Conservation (phyloP, 1,140 invertebrate genomes). For the Magallana angulata region DNA sequence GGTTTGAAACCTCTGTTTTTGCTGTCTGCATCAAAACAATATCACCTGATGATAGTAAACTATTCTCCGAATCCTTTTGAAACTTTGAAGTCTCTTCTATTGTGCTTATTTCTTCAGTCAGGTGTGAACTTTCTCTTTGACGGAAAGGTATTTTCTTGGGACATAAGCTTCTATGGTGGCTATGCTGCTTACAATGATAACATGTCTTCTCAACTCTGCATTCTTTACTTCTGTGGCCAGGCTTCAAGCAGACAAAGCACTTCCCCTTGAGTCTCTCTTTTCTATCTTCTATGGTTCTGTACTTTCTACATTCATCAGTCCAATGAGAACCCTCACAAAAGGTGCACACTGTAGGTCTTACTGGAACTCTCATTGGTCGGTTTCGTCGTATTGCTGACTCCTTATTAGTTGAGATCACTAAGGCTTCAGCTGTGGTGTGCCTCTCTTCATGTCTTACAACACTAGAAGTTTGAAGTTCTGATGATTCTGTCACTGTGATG, state of each 20-base stretch:
- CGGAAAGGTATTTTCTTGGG: not conserved
- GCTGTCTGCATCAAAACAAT: no score
- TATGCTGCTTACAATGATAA: constrained; percentile 31
- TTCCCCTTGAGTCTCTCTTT: no score
- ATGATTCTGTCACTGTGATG: not conserved
- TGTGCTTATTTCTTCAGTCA: constrained; percentile 19
- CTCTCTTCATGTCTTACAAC: not conserved
- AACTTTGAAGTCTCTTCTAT: constrained; percentile 1
- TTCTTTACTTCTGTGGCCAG: not conserved
- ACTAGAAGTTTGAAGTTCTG: not conserved
- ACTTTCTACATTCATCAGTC: no score
- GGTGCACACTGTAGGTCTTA: no score
- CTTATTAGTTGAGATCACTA: no score
- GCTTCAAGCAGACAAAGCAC: no score
- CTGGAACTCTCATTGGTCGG: no score
- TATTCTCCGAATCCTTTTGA: no score
- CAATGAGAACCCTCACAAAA: no score
- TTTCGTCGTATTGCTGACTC: no score
- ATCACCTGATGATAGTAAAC: no score
- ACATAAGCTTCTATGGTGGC: constrained; percentile 38
- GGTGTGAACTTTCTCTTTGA: constrained; percentile 15
- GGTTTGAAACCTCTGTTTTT: no score
- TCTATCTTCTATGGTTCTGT: not conserved
- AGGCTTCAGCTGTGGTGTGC: not conserved
- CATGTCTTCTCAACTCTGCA: constrained; percentile 15